Base-by-base conservation (phyloP, 2,888 invertebrate genomes). In the Linnaemya tessellans region DNA sequence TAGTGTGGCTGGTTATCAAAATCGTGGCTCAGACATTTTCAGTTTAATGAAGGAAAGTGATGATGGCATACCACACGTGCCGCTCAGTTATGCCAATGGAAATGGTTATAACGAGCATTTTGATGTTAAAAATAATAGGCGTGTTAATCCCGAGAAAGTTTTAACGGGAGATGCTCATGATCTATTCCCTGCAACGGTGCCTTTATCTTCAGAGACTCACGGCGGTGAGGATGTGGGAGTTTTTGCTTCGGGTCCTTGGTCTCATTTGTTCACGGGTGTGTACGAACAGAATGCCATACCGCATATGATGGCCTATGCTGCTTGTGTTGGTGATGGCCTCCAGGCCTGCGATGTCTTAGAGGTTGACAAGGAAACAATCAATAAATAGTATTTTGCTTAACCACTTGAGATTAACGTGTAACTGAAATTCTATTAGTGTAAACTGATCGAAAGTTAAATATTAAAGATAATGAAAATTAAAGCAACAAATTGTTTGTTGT, bases 141-240 rank as follows among this genome's bases (percentile, higher is more conserved):
- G 93, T 4, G 60, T 88, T 0, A 88, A 92, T 89, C 91, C 91
- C 1, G 74, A 71, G 2, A 9, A 67, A 0, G 60, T 90, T 4
- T 58, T 87, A 11, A 71, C 86, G 0, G 71, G 70, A 0, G 84
- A 84, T 0, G 58, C 84, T 0, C 79, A 89, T 18, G 89, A 90
- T 62, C 46, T 93, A 0, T 95, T 94, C 89, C 96, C 96, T 0
- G 93, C 95, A 0, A 92, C 95, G 0, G 94, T 94, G 3, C 91
- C 92, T 0, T 46, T 89, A 15, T 77, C 84, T 3, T 87, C 87
- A 2, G 96, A 96, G 89, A 96, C 96, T 0, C 96, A 96, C 88
- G 96, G 96, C 0, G 96, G 96, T 0, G 97, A 97, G 87, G 97
- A 97, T 90, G 97, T 97, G 0, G 95, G 95, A 0, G 95, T 97